A percentile compares a stretch with the other conserved stretches of the same genome.
Evolutionary conservation across 2,797 vertebrate species (phyloP).

Genomic region (Diglossa cyanea): DNA sequence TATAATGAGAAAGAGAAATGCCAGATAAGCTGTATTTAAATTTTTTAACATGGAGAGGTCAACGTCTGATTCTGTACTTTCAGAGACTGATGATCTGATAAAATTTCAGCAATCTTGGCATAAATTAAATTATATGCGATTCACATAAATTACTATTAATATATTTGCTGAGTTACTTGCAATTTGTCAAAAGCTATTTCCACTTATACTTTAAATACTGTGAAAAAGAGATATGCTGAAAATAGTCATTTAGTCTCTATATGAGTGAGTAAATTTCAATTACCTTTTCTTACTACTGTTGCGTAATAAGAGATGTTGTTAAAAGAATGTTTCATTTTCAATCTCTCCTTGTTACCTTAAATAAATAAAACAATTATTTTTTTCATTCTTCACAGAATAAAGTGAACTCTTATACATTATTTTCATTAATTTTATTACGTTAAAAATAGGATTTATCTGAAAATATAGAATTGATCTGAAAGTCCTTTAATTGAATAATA

Average conservation of each 20-base stretch:
- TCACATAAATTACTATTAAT: constrained; percentile 52
- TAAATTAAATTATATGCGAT: constrained; percentile 1
- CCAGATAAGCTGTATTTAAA: constrained; percentile 28
- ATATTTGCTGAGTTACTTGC: constrained; percentile 52
- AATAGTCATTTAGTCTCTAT: constrained; percentile 55
- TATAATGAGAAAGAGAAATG: constrained; percentile 25
- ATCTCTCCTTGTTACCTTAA: not conserved
- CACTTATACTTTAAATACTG: constrained; percentile 54
- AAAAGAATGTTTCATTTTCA: constrained; percentile 26
- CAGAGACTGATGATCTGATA: constrained; percentile 45
- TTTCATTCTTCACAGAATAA: constrained; percentile 56
- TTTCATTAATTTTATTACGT: constrained; percentile 23
- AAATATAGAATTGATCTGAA: constrained; percentile 17
- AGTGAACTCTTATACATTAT: constrained; percentile 25
- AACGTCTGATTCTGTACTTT: constrained; percentile 25
- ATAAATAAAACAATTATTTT: constrained; percentile 14
- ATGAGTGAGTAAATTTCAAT: constrained; percentile 67
- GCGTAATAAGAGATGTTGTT: constrained; percentile 42
- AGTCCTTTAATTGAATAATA: constrained; percentile 57
- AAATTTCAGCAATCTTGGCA: constrained; percentile 43
- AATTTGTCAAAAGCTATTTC: constrained; percentile 54
- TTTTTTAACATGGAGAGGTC: constrained; percentile 12
- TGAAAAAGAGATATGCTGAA: constrained; percentile 54
- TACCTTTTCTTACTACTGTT: constrained; percentile 43
- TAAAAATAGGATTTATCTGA: constrained; percentile 56